phyloP scores from a whole-genome alignment of 2,888 invertebrate genomes.

The Cephus runcator region DNA sequence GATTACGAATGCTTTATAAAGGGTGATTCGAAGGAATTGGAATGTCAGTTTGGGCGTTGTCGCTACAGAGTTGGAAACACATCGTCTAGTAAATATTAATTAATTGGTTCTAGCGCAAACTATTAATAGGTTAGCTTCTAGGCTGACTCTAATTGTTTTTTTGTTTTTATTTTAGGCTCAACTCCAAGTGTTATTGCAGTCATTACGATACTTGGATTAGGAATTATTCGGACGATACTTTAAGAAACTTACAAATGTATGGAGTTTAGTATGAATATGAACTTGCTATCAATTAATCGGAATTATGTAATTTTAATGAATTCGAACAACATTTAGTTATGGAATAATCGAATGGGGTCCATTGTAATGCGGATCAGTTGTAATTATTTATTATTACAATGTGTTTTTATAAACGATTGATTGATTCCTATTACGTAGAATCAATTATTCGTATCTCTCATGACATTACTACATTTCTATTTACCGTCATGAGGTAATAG shows the following conservation, averaged over 20 bases:
- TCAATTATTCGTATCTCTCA: neutral
- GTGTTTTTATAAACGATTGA: too few species aligned
- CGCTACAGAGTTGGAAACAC: slow-evolving; percentile 29
- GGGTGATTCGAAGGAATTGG: slow-evolving; percentile 16
- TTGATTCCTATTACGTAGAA: neutral
- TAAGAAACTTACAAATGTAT: neutral
- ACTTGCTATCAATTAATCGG: too few species aligned
- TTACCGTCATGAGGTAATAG: neutral
- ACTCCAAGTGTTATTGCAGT: neutral
- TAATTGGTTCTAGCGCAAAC: neutral
- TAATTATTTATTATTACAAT: too few species aligned
- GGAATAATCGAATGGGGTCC: neutral
- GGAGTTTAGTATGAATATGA: neutral
- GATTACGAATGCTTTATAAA: slow-evolving; percentile 39
- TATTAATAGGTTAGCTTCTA: neutral
- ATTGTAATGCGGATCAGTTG: too few species aligned
- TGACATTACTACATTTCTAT: neutral
- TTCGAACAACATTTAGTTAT: neutral
- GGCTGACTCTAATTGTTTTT: neutral
- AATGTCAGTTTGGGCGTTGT: slow-evolving; percentile 38
- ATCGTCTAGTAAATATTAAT: slow-evolving; percentile 40
- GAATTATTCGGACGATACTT: neutral
- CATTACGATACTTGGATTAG: neutral
- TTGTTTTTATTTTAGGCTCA: neutral
- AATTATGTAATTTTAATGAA: too few species aligned